phyloP scores from a whole-genome alignment of 2,888 invertebrate species.

The Drosophila colorata region DNA sequence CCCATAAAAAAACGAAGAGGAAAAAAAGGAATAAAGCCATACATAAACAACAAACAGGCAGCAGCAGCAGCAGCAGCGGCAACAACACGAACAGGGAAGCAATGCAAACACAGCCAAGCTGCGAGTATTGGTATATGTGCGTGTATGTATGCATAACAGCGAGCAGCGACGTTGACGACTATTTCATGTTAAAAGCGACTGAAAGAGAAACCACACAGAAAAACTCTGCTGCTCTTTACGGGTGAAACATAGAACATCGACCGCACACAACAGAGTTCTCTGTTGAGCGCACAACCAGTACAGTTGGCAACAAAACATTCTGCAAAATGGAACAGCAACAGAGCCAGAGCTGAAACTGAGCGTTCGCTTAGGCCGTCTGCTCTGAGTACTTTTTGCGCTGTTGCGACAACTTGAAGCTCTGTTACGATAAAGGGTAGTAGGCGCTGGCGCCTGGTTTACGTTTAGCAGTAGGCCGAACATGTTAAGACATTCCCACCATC shows the following conservation, averaged over 20 bases:
- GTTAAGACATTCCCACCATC: slow-evolving; percentile 18
- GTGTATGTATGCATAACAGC: slow-evolving; percentile 30
- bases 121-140: neutral
- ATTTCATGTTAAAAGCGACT: slow-evolving; percentile 48
- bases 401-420: slow-evolving; percentile 41
- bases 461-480: slow-evolving; percentile 27
- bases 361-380: slow-evolving; percentile 17
- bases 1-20: slow-evolving; percentile 28
- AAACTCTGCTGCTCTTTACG: slow-evolving; percentile 45
- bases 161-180: slow-evolving; percentile 34
- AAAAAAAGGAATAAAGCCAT: slow-evolving; percentile 77
- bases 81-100: slow-evolving; percentile 39
- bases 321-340: slow-evolving; percentile 61
- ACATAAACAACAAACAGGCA: slow-evolving; percentile 65
- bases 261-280: slow-evolving; percentile 39
- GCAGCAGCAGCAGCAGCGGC: slow-evolving; percentile 27
- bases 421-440: slow-evolving; percentile 57
- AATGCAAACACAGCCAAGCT: slow-evolving; percentile 37
- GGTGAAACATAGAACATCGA: slow-evolving; percentile 66
- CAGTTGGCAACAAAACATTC: slow-evolving; percentile 83
- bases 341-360: slow-evolving; percentile 40
- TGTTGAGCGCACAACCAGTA: slow-evolving; percentile 61
- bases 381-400: slow-evolving; percentile 45
- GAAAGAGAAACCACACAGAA: slow-evolving; percentile 52
- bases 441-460: neutral